Evolutionary conservation across 1,140 invertebrate genomes (phyloP).

Genomic region (Atta colombica): DNA sequence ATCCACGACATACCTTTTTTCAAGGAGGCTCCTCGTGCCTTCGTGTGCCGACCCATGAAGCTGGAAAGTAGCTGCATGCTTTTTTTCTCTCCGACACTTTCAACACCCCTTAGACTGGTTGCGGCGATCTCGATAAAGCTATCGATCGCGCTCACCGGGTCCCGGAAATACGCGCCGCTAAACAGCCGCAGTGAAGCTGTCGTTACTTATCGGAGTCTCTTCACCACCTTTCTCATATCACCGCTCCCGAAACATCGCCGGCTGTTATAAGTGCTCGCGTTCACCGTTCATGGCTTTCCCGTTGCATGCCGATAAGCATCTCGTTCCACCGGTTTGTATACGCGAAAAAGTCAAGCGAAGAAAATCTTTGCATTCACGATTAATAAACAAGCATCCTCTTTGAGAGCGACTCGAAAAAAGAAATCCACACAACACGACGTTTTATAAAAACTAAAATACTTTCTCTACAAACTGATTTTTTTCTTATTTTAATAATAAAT

Average conservation of each 20-base stretch:
- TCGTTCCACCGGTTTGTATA: constrained; percentile 27
- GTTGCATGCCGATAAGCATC: constrained; percentile 41
- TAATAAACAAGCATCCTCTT: constrained; percentile 1
- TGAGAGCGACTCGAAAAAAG: neutral
- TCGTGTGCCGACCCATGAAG: constrained; percentile 80
- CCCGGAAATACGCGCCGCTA: constrained; percentile 26
- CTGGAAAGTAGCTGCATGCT: constrained; percentile 81
- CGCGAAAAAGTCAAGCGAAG: neutral
- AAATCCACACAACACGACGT: neutral
- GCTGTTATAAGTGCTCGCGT: neutral
- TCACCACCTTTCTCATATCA: neutral
- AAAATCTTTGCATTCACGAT: neutral
- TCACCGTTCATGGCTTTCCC: neutral
- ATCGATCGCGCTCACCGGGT: constrained; percentile 56
- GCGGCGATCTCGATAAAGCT: constrained; percentile 53
- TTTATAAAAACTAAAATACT: neutral
- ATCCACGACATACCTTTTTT: constrained; percentile 78
- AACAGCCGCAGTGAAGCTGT: constrained; percentile 19
- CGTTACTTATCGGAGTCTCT: neutral
- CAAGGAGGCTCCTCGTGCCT: constrained; percentile 77
- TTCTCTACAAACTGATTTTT: neutral
- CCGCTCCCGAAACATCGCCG: neutral
- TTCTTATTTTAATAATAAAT: neutral
- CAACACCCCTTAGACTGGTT: constrained; percentile 39
- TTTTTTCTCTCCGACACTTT: constrained; percentile 61